A percentile compares a stretch with the other conserved stretches of the same genome.
phyloP scores from a whole-genome alignment of 2,113 vertebrate genomes.

The Coreoperca whiteheadi region DNA sequence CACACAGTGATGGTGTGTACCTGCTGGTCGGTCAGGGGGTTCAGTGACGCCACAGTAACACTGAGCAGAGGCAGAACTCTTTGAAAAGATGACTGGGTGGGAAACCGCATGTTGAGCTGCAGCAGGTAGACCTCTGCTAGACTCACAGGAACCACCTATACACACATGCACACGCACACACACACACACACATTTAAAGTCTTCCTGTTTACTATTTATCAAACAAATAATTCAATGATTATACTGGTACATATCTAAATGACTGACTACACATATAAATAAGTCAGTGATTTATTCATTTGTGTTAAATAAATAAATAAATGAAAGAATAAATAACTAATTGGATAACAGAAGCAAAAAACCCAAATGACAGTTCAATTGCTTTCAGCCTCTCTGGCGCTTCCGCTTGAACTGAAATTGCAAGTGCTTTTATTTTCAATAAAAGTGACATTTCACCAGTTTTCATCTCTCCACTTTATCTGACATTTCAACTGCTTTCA shows the following conservation, averaged over 20 bases:
- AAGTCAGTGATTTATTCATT: background rate
- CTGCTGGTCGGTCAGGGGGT: constrained; percentile 96
- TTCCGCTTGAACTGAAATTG: too few species aligned
- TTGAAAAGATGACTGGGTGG: constrained; percentile 97
- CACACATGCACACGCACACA: constrained; percentile 9
- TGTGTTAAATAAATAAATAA: background rate
- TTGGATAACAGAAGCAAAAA: background rate
- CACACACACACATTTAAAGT: background rate
- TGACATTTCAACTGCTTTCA: too few species aligned
- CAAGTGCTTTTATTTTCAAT: background rate
- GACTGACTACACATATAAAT: too few species aligned
- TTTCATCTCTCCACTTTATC: background rate
- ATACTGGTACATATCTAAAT: too few species aligned
- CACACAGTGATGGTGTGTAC: constrained; percentile 75
- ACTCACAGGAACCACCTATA: constrained; percentile 93
- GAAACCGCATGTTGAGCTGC: constrained; percentile 98
- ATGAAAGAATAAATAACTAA: background rate
- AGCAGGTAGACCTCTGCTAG: constrained; percentile 96
- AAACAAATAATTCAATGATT: too few species aligned
- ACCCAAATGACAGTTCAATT: background rate
- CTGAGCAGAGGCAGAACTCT: constrained; percentile 96
- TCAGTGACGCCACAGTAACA: constrained; percentile 94
- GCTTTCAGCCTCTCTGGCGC: background rate
- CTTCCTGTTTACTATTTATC: background rate
- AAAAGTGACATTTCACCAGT: background rate